phyloP scores from a whole-genome alignment of 2,888 invertebrate genomes.

The Fabriciana adippe region DNA sequence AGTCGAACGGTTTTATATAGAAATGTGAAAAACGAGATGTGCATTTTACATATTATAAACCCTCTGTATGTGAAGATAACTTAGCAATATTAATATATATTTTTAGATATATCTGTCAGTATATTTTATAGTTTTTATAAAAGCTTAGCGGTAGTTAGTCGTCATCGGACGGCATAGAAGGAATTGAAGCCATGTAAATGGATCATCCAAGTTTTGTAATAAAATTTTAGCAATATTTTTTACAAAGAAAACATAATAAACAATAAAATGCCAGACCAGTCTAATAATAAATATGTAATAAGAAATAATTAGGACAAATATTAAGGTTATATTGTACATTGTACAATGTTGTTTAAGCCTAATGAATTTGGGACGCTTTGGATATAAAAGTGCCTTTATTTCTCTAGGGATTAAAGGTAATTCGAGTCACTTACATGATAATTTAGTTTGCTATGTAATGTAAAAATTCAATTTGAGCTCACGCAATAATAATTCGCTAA shows the following conservation, averaged over 20 bases:
- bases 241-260: no score
- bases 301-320: background rate
- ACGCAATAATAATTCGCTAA: no score
- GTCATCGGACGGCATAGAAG: no score
- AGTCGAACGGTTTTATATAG: slow-evolving; percentile 17
- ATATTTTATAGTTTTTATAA: no score
- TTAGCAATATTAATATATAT: background rate
- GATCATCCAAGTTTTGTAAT: no score
- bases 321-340: background rate
- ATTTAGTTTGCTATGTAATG: background rate
- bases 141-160: no score
- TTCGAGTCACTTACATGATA: background rate
- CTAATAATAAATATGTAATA: no score
- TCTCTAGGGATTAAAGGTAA: background rate
- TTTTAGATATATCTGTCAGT: no score
- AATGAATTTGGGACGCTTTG: background rate
- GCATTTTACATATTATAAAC: background rate
- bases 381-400: slow-evolving; percentile 3
- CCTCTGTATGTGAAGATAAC: background rate
- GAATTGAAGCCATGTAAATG: no score
- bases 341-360: background rate
- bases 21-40: slow-evolving; percentile 5
- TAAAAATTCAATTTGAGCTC: background rate
- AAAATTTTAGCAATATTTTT: no score
- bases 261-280: no score